These are phyloP conservation scores for Zeus faber DNA, from an alignment of 2,113 vertebrate species.

Conservation along the genomic window DNA sequence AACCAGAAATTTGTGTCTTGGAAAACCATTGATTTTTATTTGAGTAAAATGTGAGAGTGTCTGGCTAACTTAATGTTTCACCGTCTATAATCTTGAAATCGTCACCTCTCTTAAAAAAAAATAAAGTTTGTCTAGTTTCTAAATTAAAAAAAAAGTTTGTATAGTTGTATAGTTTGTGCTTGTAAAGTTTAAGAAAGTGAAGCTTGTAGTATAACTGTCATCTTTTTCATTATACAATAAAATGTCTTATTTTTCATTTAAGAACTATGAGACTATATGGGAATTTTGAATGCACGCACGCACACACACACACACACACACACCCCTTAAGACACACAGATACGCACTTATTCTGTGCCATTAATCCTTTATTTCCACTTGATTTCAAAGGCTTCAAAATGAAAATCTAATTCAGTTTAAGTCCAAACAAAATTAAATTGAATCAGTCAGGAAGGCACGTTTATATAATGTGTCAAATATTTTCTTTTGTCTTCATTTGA, in stretches of 20 bases:
- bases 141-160: neutral
- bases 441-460: no score
- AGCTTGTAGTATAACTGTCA: neutral
- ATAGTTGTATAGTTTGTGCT: neutral
- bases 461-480: no score
- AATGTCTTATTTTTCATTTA: neutral
- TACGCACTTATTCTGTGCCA: no score
- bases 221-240: neutral
- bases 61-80: neutral
- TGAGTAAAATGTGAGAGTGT: neutral
- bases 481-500: no score
- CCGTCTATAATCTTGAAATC: neutral
- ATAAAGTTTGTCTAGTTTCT: no score
- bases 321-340: neutral
- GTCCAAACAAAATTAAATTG: no score
- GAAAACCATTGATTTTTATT: neutral
- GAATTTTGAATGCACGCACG: neutral
- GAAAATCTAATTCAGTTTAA: no score
- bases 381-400: no score
- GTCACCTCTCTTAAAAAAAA: no score
- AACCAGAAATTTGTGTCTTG: neutral
- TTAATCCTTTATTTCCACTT: no score
- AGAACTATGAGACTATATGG: no score
- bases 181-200: neutral
- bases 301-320: constrained; percentile 1